phyloP scores from a whole-genome alignment of 2,888 invertebrate species.

The Cerceris ruficornis region DNA sequence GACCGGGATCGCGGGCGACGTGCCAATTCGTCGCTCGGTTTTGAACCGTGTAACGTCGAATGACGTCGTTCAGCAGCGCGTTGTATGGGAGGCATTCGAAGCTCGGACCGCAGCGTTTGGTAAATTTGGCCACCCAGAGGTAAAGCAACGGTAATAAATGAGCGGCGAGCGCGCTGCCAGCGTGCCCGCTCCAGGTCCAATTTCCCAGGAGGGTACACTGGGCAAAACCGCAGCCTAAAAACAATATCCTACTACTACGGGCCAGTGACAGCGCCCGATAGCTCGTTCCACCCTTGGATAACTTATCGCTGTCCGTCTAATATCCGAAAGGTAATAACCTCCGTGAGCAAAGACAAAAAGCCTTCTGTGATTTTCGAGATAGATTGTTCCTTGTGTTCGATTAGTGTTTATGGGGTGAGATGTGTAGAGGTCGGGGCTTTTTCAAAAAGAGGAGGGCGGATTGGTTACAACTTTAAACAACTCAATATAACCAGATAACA shows the following conservation, averaged over 20 bases:
- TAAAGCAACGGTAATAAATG: conserved; percentile 78
- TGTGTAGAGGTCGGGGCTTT: too few relatives aligned
- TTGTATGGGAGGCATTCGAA: conserved; percentile 57
- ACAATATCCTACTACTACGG: conserved; percentile 74
- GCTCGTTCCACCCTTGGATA: conserved; percentile 64
- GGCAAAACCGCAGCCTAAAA: conserved; percentile 79
- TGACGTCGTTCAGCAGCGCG: conserved; percentile 62
- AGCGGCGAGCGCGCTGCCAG: conserved; percentile 74
- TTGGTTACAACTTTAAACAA: too few relatives aligned
- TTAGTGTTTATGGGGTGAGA: too few relatives aligned
- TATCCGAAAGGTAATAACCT: conserved; percentile 63
- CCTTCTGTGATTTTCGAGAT: conserved; percentile 50
- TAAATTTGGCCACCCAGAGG: conserved; percentile 79
- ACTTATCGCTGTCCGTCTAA: conserved; percentile 66
- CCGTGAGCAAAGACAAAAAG: conserved; percentile 49
- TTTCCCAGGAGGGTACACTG: conserved; percentile 75
- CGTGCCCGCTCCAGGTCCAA: conserved; percentile 74
- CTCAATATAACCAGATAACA: too few relatives aligned
- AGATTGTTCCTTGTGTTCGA: conserved; percentile 13
- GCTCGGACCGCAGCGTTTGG: conserved; percentile 68
- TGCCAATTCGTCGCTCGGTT: conserved; percentile 68
- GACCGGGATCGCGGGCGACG: conserved; percentile 51
- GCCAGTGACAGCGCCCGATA: conserved; percentile 73
- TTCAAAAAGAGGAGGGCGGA: too few relatives aligned
- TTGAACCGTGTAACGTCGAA: conserved; percentile 67